Evolutionary conservation across 2,113 vertebrate species (phyloP), one percentile per base, ranked within the genome.

Genomic region (Hippopotamus amphibius): DNA sequence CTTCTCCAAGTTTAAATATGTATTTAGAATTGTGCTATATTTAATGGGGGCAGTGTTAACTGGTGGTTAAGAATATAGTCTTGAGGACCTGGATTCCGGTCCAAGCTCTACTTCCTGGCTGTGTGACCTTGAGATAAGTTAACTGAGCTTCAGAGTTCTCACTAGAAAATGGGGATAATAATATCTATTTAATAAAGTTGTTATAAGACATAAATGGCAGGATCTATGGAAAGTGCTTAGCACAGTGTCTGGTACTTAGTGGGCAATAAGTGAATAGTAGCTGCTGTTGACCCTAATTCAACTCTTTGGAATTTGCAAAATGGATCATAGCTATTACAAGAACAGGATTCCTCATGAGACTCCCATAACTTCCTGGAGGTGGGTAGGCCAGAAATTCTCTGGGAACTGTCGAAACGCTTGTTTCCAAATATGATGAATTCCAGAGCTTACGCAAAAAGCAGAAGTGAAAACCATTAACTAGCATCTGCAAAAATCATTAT

Each of bases 391-490:
- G 90, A 95, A 96, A 80, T 97, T 95, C 87, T 96, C 90, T 95
- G 97, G 96, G 95, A 96, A 97, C 69, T 83, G 17, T 65, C 95
- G 85, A 95, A 87, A 88, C 16, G 17, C 96, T 91, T 92, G 88
- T 85, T 97, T 97, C 90, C 95, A 97, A 50, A 90, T 77, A 90
- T 74, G 65, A 85, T 90, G 88, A 88, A 88, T 97, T 96, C 94
- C 95, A 97, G 84, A 71, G 82, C 81, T 96, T 94, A 68, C 0
- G 28, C 93, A 95, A 97, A 94, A 95, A 79, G 55, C 97, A 96
- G 94, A 97, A 96, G 93, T 65, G n/a, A 97, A 97, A 96, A 46
- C 50, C 95, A 97, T 96, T 82, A 96, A 95, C 71, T 96, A 61
- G 24, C 97, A 96, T 92, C 95, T 97, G 96, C 55, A 95, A 93